Percentiles rank a stretch among this genome's conserved stretches.
phyloP scores from a whole-genome alignment of 2,113 vertebrate species.

The Actinemys pallida region DNA sequence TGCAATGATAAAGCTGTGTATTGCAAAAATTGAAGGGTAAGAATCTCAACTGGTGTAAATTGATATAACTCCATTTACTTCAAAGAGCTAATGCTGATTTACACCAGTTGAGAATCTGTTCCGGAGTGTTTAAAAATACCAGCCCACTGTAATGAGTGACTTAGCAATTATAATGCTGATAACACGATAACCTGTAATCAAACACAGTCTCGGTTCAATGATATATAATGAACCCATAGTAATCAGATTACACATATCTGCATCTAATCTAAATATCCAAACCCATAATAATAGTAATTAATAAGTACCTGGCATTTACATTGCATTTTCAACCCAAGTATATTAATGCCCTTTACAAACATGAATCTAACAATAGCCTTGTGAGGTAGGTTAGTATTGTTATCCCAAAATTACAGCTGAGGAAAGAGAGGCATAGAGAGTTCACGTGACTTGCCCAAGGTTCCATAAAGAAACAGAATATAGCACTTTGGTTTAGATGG shows the following conservation, averaged over 20 bases:
- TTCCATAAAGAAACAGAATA: constrained; percentile 54
- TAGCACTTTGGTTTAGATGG: constrained; percentile 61
- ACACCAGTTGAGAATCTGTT: neutral
- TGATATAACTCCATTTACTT: neutral
- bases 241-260: neutral
- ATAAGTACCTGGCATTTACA: neutral
- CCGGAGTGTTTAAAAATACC: constrained; percentile 10
- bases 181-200: constrained; percentile 28
- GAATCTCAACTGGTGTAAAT: constrained; percentile 12
- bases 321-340: accelerated
- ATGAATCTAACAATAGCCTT: neutral
- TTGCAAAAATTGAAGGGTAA: neutral
- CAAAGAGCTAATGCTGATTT: neutral
- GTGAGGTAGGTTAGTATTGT: neutral
- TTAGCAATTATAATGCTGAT: neutral
- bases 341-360: neutral
- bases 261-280: constrained; percentile 14
- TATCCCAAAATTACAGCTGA: constrained; percentile 37
- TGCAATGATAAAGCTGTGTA: neutral
- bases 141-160: accelerated
- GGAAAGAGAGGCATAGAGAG: constrained; percentile 25
- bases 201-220: neutral
- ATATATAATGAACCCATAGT: constrained; percentile 32
- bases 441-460: neutral
- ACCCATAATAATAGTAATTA: neutral